phyloP scores from a whole-genome alignment of 2,113 vertebrate genomes.

The Boleophthalmus pectinirostris region DNA sequence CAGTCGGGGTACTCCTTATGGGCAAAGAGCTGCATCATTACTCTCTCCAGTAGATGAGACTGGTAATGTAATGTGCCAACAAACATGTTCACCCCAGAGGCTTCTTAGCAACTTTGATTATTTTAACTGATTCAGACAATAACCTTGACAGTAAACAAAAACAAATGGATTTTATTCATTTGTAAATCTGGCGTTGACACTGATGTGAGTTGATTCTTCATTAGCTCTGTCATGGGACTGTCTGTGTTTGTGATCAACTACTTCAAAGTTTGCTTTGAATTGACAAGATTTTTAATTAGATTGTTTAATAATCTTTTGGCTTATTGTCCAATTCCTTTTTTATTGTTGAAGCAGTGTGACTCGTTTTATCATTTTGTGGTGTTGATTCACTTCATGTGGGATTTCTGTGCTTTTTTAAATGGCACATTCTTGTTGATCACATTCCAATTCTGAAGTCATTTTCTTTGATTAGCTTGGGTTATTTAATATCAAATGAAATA shows the following conservation, averaged over 20 bases:
- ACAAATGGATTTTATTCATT: neutral
- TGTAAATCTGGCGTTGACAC: neutral
- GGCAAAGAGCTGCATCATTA: constrained; percentile 12
- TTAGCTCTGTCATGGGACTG: neutral
- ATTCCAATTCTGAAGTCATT: no score
- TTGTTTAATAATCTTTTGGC: constrained; percentile 1
- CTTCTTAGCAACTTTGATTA: neutral
- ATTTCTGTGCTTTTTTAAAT: neutral
- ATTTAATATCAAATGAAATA: neutral
- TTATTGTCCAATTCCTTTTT: neutral
- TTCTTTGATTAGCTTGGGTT: neutral
- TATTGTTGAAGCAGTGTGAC: neutral
- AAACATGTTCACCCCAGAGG: neutral
- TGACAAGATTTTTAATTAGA: neutral
- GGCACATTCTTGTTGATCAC: neutral
- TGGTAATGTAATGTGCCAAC: neutral
- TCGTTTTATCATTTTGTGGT: neutral
- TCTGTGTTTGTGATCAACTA: neutral
- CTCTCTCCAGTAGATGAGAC: constrained; percentile 13
- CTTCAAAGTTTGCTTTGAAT: neutral
- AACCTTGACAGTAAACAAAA: constrained; percentile 3
- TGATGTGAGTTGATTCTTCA: neutral
- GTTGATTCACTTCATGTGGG: neutral
- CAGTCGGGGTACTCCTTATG: constrained; percentile 14
- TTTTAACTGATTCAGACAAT: neutral